Conservation (phyloP, 2,113 vertebrate genomes). For the Glaucomys volans region DNA sequence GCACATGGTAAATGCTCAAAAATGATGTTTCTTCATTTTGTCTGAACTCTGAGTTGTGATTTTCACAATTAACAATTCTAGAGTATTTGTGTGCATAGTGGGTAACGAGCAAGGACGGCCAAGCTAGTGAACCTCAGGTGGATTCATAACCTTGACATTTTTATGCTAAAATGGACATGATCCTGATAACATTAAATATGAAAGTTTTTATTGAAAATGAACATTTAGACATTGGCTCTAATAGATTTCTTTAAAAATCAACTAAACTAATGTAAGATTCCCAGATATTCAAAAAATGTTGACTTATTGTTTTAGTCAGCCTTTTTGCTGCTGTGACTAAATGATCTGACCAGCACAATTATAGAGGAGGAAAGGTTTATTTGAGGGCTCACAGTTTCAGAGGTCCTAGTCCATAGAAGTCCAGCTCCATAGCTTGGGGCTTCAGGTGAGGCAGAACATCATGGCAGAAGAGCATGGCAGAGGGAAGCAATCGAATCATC, state of each 20-base stretch:
- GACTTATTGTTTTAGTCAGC: background rate
- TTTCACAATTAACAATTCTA: background rate
- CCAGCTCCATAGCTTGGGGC: no score
- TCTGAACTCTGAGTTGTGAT: background rate
- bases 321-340: no score
- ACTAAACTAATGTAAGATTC: background rate
- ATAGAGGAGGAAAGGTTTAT: no score
- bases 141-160: background rate
- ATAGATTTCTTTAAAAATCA: conserved; percentile 8
- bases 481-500: no score
- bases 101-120: background rate
- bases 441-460: no score
- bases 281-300: background rate
- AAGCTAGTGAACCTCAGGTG: background rate
- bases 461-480: no score
- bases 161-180: background rate
- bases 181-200: conserved; percentile 22
- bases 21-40: background rate
- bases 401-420: no score
- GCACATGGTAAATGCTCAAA: background rate
- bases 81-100: background rate
- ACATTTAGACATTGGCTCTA: background rate
- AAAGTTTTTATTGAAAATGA: background rate
- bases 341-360: no score
- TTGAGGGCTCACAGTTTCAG: no score